Percentiles rank a stretch among this genome's conserved stretches.
Evolutionary conservation across 2,888 invertebrate species (phyloP).

Genomic region (Clostera curtula): DNA sequence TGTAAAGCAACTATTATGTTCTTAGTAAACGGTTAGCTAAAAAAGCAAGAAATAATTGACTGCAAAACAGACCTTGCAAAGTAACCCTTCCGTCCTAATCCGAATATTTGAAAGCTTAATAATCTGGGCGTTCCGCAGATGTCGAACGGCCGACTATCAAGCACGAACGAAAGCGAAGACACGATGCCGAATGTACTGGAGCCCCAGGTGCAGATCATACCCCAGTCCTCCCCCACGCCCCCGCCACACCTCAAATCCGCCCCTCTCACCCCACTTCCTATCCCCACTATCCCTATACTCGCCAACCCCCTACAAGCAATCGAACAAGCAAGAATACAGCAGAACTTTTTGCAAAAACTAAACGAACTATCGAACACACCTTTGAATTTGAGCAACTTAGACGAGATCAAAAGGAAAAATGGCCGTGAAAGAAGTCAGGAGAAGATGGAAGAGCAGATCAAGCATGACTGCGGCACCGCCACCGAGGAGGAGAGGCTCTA

Average conservation of each 20-base stretch:
- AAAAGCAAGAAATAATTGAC: no score
- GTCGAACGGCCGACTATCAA: constrained; percentile 69
- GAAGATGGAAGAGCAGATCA: constrained; percentile 34
- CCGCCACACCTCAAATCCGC: constrained; percentile 35
- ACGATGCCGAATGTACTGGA: constrained; percentile 66
- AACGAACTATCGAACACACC: constrained; percentile 65
- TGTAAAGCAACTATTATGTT: no score
- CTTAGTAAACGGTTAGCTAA: no score
- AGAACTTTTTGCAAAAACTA: constrained; percentile 56
- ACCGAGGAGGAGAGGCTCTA: constrained; percentile 61
- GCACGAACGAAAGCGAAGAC: constrained; percentile 70
- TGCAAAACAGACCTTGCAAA: no score
- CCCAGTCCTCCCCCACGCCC: constrained; percentile 53
- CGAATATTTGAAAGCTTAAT: no score
- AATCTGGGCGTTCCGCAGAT: constrained; percentile 37
- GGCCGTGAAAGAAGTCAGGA: constrained; percentile 37
- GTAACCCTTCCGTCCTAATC: no score
- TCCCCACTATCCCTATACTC: constrained; percentile 33
- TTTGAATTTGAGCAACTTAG: constrained; percentile 60
- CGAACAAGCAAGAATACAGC: constrained; percentile 59
- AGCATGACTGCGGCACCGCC: constrained; percentile 42
- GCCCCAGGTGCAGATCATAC: constrained; percentile 62
- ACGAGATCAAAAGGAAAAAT: constrained; percentile 38
- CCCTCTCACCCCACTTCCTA: constrained; percentile 26
- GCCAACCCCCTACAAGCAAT: constrained; percentile 55